Evolutionary conservation across 2,797 vertebrate species (phyloP), one percentile per base, ranked within the genome.

Genomic region (Betta splendens): DNA sequence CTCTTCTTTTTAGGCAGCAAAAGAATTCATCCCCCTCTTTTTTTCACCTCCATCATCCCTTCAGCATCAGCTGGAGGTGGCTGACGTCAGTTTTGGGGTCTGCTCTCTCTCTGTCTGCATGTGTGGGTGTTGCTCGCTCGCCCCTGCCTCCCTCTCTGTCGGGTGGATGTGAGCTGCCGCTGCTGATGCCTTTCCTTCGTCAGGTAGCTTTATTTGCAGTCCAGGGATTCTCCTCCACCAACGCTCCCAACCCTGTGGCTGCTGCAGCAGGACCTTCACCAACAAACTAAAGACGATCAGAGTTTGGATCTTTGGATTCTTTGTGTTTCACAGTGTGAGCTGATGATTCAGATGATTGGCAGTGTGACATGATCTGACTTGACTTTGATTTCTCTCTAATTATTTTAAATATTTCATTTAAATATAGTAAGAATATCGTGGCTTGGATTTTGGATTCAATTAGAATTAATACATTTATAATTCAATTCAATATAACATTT

Each of bases 71-170:
- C 23, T n/a, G 33, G 39, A 63, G 57, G 58, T 66, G 40, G 58
- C 71, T 83, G 84, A 83, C 70, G 70, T 82, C 79, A 76, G 42
- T 58, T 77, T 75, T 18, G 64, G 81, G 74, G 73, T 64, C 29
- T 64, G 72, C 55, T 40, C 35, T 64, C 38, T 50, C 38, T 43
- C 50, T 37, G 33, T 65, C 57, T 72, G 46, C 49, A 33, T 86
- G 69, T 83, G 81, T 78, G 71, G 79, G 77, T 46, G 79, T 33
- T 76, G 72, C 80, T 82, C 49, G 45, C 32, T 54, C 61, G 23
- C 69, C 69, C 59, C 51, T 23, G 20, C 57, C 67, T 56, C 13
- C 10, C 55, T 23, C 2, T 9, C 26, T 52, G 15, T 39, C 13
- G 11, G 11, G 22, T 55, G 16, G 23, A 56, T 0, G 52, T 28